Evolutionary conservation across 1,140 invertebrate species (phyloP), one percentile per base, ranked within the genome.

Genomic region (Drosophila sechellia): DNA sequence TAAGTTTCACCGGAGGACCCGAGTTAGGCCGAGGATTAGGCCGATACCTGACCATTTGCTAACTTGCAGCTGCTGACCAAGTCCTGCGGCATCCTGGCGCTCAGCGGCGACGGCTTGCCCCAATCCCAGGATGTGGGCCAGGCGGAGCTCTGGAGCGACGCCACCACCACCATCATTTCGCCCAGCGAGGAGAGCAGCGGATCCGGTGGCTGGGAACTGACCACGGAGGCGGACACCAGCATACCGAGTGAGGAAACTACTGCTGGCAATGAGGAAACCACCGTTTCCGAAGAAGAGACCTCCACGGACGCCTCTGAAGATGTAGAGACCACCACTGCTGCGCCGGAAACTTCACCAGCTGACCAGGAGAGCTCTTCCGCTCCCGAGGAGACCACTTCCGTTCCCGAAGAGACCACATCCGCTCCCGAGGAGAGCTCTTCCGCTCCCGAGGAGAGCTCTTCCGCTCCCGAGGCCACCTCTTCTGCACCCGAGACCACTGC

Each of bases 21-120:
- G 8, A 42, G 37, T 5, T 5, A n/a, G 3, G 17, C 34, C 46
- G 35, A 35, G 27, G 39, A 25, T 66, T 45, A 17, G 39, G 15
- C 37, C 52, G 63, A 70, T 63, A 63, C 40, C 59, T 83, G 79
- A 70, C 31, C 31, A 20, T 27, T 61, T 43, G 37, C 54, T 77
- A 42, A 71, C 52, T 79, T 83, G 17, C 76, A 87, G 83, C 72
- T 87, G 42, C 43, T 89, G 45, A 87, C 75, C 54, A 79, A 83
- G 66, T 83, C 83, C 65, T 77, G 79, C 71, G 76, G 75, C 63
- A 75, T 77, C 39, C 15, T 73, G 60, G 84, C 84, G 20, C 60
- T 83, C 27, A 84, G 76, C 45, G 74, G 77, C 15, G 73, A 86
- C 22, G 72, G 35, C 2, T 31, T 25, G 8, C 12, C 48, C 6